Percentiles rank a stretch among this genome's conserved stretches.
These are phyloP conservation scores for Odontocolon sp. DNA, from an alignment of 2,888 invertebrate genomes.

Conservation along the genomic window DNA sequence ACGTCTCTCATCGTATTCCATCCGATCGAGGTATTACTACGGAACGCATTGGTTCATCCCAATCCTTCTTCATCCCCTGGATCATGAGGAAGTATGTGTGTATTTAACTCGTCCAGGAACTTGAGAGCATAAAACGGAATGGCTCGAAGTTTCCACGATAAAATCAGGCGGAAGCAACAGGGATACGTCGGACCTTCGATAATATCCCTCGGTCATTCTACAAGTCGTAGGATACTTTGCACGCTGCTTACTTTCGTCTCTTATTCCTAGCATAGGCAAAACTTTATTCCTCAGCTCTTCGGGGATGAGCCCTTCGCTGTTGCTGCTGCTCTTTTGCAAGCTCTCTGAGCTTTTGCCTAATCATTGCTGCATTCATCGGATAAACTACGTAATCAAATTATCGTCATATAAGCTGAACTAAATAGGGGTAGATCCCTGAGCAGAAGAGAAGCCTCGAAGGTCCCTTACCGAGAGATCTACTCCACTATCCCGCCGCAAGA, in stretches of 20 bases:
- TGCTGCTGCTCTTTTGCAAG: too few species aligned
- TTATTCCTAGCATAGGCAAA: background rate
- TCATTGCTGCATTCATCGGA: constrained; percentile 54
- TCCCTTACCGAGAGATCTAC: too few species aligned
- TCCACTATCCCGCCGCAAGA: constrained; percentile 56
- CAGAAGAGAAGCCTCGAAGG: constrained; percentile 9
- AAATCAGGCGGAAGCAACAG: constrained; percentile 60
- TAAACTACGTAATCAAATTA: constrained; percentile 52
- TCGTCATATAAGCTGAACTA: constrained; percentile 25
- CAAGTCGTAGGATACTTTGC: background rate
- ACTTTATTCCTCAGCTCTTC: constrained; percentile 11
- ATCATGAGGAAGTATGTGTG: constrained; percentile 64
- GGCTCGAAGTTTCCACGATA: constrained; percentile 74
- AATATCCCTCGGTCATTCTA: background rate
- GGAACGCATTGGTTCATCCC: constrained; percentile 53
- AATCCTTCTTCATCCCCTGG: constrained; percentile 62
- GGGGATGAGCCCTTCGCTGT: background rate
- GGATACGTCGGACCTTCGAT: too few species aligned
- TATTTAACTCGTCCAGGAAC: constrained; percentile 67
- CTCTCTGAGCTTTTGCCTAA: constrained; percentile 40
- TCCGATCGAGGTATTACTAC: constrained; percentile 9
- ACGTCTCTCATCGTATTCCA: constrained; percentile 56
- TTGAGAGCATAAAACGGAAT: constrained; percentile 75
- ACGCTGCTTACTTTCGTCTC: background rate
- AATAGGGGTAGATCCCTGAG: constrained; percentile 35